Evolutionary conservation across 2,797 vertebrate species (phyloP), one percentile per base, ranked within the genome.

Genomic region (Steatocranus sp.): DNA sequence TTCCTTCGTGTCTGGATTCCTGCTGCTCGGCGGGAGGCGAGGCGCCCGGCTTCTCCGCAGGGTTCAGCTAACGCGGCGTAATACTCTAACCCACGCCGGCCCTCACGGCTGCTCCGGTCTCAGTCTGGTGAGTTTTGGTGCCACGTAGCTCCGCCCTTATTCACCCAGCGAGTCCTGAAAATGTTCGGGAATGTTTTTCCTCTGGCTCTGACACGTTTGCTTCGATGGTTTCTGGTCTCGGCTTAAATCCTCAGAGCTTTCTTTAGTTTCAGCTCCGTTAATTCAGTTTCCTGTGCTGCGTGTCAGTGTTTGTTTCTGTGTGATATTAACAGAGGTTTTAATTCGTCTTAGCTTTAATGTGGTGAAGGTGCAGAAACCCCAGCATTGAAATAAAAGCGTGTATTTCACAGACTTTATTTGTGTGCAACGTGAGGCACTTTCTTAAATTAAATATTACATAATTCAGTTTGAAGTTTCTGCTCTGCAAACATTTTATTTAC

Each of bases 1-100:
- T 89, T 91, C 89, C 82, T 88, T 2, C n/a, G 1, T 75, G 83
- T 87, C 87, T 91, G 86, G 73, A 84, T 81, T 89, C 81, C 83
- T 54, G 79, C 32, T 2, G 18, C 86, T 78, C 68, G 10, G 88
- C 73, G 9, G 83, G 85, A 83, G 83, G 53, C 6, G 17, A 27
- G 41, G 43, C 6, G 4, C 38, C 38, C 23, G 3, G 6, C 23
- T 43, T 70, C 23, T 70, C 38, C 6, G 1, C 36, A 1, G 61
- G 61, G 38, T 27, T 27, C 66, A 0, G 66, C 66, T 46, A 25
- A 46, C 6, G 4, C 2, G 2, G 38, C 6, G 23, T 70, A 43
- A 46, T 18, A 4, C 23, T 17, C 8, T 48, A n/a, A 73, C 41
- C 66, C 66, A 30, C 15, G 0, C 41, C 17, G 15, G 25, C 41